Percentiles rank a stretch among this genome's conserved stretches.
phyloP scores from a whole-genome alignment of 2,888 invertebrate genomes.

The Dasypolia templi region DNA sequence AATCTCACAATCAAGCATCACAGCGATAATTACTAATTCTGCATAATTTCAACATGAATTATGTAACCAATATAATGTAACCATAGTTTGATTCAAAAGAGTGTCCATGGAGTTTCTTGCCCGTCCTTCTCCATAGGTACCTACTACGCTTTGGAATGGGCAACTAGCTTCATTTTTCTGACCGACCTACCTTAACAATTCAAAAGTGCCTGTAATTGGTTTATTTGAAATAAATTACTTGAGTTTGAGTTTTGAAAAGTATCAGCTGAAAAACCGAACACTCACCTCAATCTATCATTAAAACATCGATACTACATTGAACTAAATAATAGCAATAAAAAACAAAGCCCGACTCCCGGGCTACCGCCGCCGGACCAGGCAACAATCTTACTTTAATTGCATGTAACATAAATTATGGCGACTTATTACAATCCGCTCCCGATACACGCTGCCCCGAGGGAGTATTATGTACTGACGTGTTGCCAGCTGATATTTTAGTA shows the following conservation, averaged over 20 bases:
- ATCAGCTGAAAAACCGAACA: not conserved
- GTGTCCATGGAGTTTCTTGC: too few species aligned
- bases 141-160: too few species aligned
- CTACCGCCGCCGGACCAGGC: constrained; percentile 75
- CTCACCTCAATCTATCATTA: constrained; percentile 8
- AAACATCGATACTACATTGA: constrained; percentile 43
- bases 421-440: constrained; percentile 89
- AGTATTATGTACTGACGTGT: constrained; percentile 75
- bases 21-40: too few species aligned
- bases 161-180: too few species aligned
- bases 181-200: too few species aligned
- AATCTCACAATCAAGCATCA: too few species aligned
- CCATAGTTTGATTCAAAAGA: too few species aligned
- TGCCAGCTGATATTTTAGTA: constrained; percentile 56
- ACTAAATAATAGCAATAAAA: constrained; percentile 68
- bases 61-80: too few species aligned
- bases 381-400: constrained; percentile 90
- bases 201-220: not conserved
- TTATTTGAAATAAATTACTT: too few species aligned
- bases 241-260: too few species aligned
- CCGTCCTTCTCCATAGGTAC: too few species aligned
- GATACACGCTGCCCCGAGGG: constrained; percentile 81
- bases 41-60: too few species aligned
- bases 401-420: constrained; percentile 88
- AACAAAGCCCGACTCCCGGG: constrained; percentile 67